Evolutionary conservation across 2,888 invertebrate genomes (phyloP).

Genomic region (Nowickia ferox): DNA sequence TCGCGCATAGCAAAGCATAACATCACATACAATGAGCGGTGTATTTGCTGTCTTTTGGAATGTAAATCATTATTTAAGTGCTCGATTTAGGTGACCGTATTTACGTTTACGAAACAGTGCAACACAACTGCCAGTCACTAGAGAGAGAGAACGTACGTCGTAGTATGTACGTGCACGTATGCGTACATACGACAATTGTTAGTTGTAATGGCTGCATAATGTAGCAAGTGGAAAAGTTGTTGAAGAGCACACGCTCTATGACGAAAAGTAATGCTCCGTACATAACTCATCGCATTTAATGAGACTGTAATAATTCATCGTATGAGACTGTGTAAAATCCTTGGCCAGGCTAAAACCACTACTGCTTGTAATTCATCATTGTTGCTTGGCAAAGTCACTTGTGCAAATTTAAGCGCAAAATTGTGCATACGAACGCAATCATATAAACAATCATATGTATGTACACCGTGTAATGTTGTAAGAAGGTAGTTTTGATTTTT

Average conservation of each 20-base stretch:
- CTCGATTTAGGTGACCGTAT: constrained; percentile 81
- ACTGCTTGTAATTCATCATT: constrained; percentile 70
- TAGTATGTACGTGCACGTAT: constrained; percentile 56
- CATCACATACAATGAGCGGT: constrained; percentile 82
- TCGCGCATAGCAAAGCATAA: constrained; percentile 76
- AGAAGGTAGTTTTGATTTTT: constrained; percentile 38
- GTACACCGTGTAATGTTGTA: constrained; percentile 22
- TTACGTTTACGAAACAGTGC: constrained; percentile 56
- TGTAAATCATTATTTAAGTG: constrained; percentile 83
- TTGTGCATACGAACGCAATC: constrained; percentile 26
- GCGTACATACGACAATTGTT: constrained; percentile 53
- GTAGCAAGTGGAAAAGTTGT: constrained; percentile 43
- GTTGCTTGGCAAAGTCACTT: constrained; percentile 23
- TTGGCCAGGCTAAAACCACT: constrained; percentile 67
- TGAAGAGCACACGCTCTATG: constrained; percentile 71
- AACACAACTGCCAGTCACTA: constrained; percentile 1
- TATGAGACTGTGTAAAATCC: constrained; percentile 53
- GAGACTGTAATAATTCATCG: constrained; percentile 82
- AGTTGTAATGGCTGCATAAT: background rate
- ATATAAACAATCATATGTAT: background rate
- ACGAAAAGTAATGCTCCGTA: constrained; percentile 81
- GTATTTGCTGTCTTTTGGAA: constrained; percentile 82
- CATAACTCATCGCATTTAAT: constrained; percentile 83
- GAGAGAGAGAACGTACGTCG: background rate
- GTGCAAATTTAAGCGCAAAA: constrained; percentile 53